Conservation (phyloP, 2,113 vertebrate species). For the Podilymbus podiceps region DNA sequence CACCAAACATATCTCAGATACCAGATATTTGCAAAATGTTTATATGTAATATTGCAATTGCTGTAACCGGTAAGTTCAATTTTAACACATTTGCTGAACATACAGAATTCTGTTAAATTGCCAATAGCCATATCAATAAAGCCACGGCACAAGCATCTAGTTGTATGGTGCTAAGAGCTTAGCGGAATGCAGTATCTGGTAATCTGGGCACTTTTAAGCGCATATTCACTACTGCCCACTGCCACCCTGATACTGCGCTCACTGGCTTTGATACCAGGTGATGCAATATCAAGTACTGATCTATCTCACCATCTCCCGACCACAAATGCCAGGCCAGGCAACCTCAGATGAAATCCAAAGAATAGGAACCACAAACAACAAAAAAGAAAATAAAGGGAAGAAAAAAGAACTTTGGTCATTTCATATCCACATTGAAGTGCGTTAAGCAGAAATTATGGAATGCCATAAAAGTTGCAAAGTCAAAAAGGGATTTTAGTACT, state of each 20-base stretch:
- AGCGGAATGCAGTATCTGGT: constrained; percentile 78
- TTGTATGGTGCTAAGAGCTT: not conserved
- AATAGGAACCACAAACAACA: constrained; percentile 80
- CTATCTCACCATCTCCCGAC: constrained; percentile 81
- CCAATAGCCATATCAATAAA: not conserved
- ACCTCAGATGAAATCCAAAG: constrained; percentile 85
- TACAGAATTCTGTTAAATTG: not conserved
- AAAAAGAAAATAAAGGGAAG: constrained; percentile 67
- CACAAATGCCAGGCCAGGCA: constrained; percentile 82
- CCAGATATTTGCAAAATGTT: constrained; percentile 80
- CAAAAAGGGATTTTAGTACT: constrained; percentile 88
- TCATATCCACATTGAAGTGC: constrained; percentile 89
- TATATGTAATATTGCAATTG: not conserved
- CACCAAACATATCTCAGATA: constrained; percentile 74
- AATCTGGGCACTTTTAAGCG: constrained; percentile 74
- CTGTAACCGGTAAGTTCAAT: not conserved
- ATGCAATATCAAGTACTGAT: constrained; percentile 81
- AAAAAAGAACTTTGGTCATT: constrained; percentile 80
- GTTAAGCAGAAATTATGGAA: constrained; percentile 87
- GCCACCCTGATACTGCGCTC: constrained; percentile 74
- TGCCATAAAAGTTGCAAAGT: constrained; percentile 80
- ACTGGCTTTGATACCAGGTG: constrained; percentile 62
- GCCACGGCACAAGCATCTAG: constrained; percentile 13
- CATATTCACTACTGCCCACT: constrained; percentile 61
- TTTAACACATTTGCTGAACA: constrained; percentile 14